phyloP scores from a whole-genome alignment of 2,797 vertebrate species.

The Coluber constrictor region DNA sequence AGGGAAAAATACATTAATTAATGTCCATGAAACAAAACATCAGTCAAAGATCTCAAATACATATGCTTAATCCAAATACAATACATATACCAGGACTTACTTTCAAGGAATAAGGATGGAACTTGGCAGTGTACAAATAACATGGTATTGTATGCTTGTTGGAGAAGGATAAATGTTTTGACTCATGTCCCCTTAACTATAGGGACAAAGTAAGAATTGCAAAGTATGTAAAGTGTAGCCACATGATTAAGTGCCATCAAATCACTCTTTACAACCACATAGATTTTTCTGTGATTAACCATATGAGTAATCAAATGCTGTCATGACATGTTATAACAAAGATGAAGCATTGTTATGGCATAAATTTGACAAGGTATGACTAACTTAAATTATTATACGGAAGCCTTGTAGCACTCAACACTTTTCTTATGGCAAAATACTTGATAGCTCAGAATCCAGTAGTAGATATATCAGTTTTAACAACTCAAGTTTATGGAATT shows the following conservation, averaged over 20 bases:
- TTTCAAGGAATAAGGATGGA: not conserved
- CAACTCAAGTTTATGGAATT: not conserved
- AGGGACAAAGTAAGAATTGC: not conserved
- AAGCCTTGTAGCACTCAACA: not conserved
- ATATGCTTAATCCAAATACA: not conserved
- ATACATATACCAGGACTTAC: not conserved
- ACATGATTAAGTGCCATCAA: not conserved
- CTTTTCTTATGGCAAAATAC: not conserved
- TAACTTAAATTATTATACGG: not conserved
- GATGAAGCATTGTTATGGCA: not conserved
- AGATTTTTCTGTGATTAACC: not conserved
- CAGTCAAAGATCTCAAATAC: not conserved
- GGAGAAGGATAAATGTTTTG: not conserved
- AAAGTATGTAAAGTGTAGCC: not conserved
- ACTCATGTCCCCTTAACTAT: not conserved
- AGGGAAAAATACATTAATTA: not conserved
- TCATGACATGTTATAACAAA: not conserved
- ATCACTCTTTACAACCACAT: not conserved
- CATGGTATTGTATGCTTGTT: not conserved
- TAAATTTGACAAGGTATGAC: not conserved
- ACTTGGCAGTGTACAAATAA: not conserved
- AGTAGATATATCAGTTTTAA: not conserved
- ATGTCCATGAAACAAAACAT: not conserved
- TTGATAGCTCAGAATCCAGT: not conserved
- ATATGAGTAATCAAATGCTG: not conserved